Conservation (phyloP, 2,888 invertebrate species). For the Melieria picta region DNA sequence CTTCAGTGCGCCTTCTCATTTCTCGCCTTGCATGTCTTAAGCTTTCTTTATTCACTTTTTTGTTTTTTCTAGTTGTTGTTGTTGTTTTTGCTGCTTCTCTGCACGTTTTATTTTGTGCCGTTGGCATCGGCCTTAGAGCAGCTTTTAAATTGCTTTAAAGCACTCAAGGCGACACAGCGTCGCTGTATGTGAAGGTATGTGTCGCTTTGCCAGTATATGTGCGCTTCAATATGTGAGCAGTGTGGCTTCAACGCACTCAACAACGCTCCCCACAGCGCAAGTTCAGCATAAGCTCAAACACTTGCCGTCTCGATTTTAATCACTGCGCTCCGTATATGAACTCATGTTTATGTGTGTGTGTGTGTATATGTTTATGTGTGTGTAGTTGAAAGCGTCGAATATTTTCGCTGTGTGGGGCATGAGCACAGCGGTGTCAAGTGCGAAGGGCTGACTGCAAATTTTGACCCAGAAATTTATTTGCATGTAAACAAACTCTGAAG, state of each 20-base stretch:
- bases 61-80: neutral
- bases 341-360: neutral
- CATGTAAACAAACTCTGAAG: slow-evolving; percentile 28
- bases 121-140: slow-evolving; percentile 29
- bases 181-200: neutral
- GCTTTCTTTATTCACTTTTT: slow-evolving; percentile 15
- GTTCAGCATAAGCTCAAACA: neutral
- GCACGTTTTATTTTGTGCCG: slow-evolving; percentile 29
- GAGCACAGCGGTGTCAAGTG: neutral
- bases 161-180: slow-evolving; percentile 12
- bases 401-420: neutral
- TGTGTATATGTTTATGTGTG: neutral
- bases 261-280: neutral
- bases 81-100: slow-evolving; percentile 19
- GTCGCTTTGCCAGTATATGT: neutral
- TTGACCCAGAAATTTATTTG: slow-evolving; percentile 32
- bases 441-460: neutral
- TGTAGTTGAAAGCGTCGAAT: too few species aligned
- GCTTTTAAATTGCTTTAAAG: slow-evolving; percentile 28
- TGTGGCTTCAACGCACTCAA: neutral
- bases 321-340: neutral
- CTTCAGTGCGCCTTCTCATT: slow-evolving; percentile 9
- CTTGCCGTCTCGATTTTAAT: neutral
- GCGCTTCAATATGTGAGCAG: neutral
- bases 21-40: slow-evolving; percentile 10